Evolutionary conservation across 2,113 vertebrate species (phyloP), one percentile per base, ranked within the genome.

Genomic region (Percina caprodes): DNA sequence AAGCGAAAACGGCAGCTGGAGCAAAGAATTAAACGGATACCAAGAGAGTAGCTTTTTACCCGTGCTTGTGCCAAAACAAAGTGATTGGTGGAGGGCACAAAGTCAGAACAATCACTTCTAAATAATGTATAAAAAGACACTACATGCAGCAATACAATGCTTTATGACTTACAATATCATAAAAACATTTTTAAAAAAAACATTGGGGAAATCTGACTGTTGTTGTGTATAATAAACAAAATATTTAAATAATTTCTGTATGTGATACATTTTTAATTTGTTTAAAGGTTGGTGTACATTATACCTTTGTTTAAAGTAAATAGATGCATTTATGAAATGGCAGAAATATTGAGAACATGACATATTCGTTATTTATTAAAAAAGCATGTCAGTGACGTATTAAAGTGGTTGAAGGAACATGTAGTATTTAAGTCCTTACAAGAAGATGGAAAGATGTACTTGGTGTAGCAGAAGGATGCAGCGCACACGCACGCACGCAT

Each of bases 21-120:
- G 80, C 85, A 55, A 63, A 85, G 70, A 89, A 87, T 89, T 85
- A 59, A 69, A 51, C 15, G 0, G 10, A 52, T 63, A 69, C 72
- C 69, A 10, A 12, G 79, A 72, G 76, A 39, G 5, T 3, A 23
- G 49, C 63, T 62, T 67, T 67, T 71, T 6, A 67, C 63, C 30
- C 33, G n/a, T 7, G 48, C 59, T 51, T 21, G 42, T 39, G 60
- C 30, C 33, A 42, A 67, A 84, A 68, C 49, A 18, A 48, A 56
- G 63, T 30, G 42, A 65, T 19, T 16, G 58, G 30, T 2, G 23
- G 66, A 65, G 39, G 15, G 59, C 23, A 24, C 21, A 15, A 61
- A 62, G 54, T 56, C 26, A 24, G n/a, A 14, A 24, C 24, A 39
- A 67, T 18, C 39, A 35, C 3, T 69, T 33, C 4, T 60, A 65